Evolutionary conservation across 2,888 invertebrate genomes (phyloP).

Genomic region (Itoplectis maculator): DNA sequence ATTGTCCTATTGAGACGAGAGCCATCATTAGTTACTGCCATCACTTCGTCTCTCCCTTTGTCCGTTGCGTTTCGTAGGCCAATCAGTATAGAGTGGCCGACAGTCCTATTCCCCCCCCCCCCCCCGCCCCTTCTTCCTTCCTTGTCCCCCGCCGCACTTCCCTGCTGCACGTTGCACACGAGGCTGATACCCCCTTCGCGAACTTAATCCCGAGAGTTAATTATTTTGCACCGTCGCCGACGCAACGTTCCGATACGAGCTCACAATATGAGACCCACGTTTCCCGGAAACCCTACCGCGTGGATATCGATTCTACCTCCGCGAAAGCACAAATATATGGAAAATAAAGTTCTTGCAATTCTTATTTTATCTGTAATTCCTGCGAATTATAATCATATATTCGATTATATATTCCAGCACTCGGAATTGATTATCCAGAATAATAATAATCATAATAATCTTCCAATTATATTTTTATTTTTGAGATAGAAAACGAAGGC

Average conservation of each 20-base stretch:
- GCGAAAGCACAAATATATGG: not conserved
- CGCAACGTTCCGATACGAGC: not conserved
- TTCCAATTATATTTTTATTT: too few species aligned
- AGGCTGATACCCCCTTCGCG: slow-evolving; percentile 30
- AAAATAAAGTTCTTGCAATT: too few species aligned
- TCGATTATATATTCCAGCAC: too few species aligned
- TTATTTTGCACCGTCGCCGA: slow-evolving; percentile 14
- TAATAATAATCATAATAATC: too few species aligned
- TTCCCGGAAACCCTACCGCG: slow-evolving; percentile 25
- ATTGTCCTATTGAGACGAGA: slow-evolving; percentile 4
- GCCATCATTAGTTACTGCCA: slow-evolving; percentile 16
- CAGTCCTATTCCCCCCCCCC: not conserved
- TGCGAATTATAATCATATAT: too few species aligned
- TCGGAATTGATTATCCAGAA: too few species aligned
- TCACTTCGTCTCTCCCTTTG: not conserved
- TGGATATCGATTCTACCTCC: not conserved
- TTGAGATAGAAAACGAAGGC: too few species aligned
- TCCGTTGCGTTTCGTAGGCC: not conserved
- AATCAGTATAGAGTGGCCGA: slow-evolving; percentile 11
- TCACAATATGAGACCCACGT: slow-evolving; percentile 1
- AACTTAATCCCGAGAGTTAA: slow-evolving; percentile 30
- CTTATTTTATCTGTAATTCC: too few species aligned
- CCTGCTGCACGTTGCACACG: not conserved
- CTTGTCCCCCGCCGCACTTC: not conserved
- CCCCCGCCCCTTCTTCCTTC: too few species aligned